phyloP scores from a whole-genome alignment of 30 jellyfish, hydroid and myxozoan species.

The Catostylus mosaicus region DNA sequence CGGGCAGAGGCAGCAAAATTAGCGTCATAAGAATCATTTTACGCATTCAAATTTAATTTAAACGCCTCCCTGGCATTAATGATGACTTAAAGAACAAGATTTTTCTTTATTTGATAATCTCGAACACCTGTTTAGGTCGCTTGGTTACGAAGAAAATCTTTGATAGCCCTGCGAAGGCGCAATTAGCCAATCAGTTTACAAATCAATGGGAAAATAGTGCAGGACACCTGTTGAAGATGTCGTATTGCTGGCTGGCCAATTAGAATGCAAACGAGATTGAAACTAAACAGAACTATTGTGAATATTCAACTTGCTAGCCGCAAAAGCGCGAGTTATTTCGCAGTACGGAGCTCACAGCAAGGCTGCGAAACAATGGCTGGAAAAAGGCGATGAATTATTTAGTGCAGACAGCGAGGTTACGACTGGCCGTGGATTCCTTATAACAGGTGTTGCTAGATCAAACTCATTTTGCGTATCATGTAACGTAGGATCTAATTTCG shows the following conservation, averaged over 20 bases:
- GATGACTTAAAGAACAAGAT: no score
- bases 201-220: constrained; percentile 6
- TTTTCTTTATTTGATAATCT: background rate
- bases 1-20: no score
- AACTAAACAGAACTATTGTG: constrained; percentile 44
- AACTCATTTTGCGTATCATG: constrained; percentile 42
- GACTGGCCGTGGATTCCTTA: constrained; percentile 16
- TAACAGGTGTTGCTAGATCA: constrained; percentile 61
- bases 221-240: constrained; percentile 40
- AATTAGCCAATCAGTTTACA: constrained; percentile 5
- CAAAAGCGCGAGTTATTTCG: constrained; percentile 41
- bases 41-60: no score
- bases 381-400: constrained; percentile 51
- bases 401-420: constrained; percentile 44
- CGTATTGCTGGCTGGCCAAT: constrained; percentile 46
- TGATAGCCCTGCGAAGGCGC: constrained; percentile 23
- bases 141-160: background rate
- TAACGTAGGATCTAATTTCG: background rate
- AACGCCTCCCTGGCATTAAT: no score
- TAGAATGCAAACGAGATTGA: constrained; percentile 34
- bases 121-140: constrained; percentile 1
- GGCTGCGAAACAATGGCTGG: constrained; percentile 46
- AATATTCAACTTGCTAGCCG: constrained; percentile 56
- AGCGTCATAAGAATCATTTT: no score
- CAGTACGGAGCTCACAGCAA: constrained; percentile 17